Evolutionary conservation across 1,140 invertebrate species (phyloP).

Genomic region (Heliconius eleuchia): DNA sequence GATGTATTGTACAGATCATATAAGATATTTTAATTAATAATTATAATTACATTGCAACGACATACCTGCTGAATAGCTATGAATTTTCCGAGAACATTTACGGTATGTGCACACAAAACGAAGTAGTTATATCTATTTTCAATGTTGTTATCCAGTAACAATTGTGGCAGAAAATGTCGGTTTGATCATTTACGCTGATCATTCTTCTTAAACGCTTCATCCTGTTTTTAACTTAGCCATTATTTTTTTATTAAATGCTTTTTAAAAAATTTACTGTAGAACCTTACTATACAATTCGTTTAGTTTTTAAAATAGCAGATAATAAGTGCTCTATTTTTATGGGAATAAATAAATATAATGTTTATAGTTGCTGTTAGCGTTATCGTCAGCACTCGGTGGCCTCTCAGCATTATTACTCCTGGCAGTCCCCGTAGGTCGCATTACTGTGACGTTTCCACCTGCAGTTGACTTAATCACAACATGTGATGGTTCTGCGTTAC

Average conservation of each 20-base stretch:
- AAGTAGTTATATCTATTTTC: constrained; percentile 50
- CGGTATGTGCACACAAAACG: constrained; percentile 42
- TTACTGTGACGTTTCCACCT: constrained; percentile 84
- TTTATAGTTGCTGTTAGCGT: constrained; percentile 84
- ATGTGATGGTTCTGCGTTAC: constrained; percentile 74
- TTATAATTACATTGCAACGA: constrained; percentile 25
- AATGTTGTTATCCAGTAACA: constrained; percentile 42
- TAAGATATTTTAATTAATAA: constrained; percentile 15
- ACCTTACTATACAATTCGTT: no score
- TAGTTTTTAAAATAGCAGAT: no score
- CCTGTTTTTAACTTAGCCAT: constrained; percentile 52
- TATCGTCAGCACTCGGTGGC: constrained; percentile 87
- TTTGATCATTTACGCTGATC: constrained; percentile 55
- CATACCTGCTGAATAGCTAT: constrained; percentile 21
- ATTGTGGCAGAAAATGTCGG: constrained; percentile 51
- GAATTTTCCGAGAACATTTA: constrained; percentile 38
- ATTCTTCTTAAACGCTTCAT: constrained; percentile 57
- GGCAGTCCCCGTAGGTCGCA: constrained; percentile 86
- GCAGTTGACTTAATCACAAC: constrained; percentile 82
- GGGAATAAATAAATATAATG: not conserved
- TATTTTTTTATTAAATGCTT: constrained; percentile 34
- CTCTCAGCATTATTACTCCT: constrained; percentile 85
- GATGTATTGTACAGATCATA: not conserved
- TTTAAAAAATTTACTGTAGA: not conserved
- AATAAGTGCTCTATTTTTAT: not conserved